Evolutionary conservation across 2,113 vertebrate species (phyloP).

Genomic region (Sylvietta virens): DNA sequence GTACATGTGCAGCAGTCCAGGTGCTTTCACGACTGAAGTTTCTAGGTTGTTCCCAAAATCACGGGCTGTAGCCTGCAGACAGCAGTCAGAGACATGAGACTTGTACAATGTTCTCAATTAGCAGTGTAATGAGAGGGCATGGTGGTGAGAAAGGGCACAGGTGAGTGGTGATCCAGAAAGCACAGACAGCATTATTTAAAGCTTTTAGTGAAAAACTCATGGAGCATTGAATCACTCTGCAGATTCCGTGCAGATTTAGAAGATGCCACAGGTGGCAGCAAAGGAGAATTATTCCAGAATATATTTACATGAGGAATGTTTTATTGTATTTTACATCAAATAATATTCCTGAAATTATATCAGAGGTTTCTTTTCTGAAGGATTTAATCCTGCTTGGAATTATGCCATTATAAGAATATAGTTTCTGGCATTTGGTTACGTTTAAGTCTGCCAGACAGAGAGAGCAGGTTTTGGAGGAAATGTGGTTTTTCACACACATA

Average conservation of each 20-base stretch:
- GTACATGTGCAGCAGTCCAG: rapidly evolving
- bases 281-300: background rate
- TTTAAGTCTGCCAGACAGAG: background rate
- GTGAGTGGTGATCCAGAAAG: background rate
- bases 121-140: background rate
- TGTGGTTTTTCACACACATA: background rate
- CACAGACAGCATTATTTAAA: background rate
- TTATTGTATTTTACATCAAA: background rate
- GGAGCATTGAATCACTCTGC: background rate
- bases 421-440: background rate
- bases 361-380: background rate
- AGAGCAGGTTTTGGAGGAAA: background rate
- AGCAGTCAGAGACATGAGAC: background rate
- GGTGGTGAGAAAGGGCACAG: background rate
- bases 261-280: background rate
- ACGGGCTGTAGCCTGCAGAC: background rate
- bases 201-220: background rate
- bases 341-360: background rate
- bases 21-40: background rate
- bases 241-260: background rate
- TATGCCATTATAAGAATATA: background rate
- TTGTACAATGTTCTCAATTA: background rate
- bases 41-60: background rate
- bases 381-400: background rate
- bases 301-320: background rate